Evolutionary conservation across 2,113 vertebrate genomes (phyloP), one percentile per base, ranked within the genome.

Genomic region (Herpetotheres cachinnans): DNA sequence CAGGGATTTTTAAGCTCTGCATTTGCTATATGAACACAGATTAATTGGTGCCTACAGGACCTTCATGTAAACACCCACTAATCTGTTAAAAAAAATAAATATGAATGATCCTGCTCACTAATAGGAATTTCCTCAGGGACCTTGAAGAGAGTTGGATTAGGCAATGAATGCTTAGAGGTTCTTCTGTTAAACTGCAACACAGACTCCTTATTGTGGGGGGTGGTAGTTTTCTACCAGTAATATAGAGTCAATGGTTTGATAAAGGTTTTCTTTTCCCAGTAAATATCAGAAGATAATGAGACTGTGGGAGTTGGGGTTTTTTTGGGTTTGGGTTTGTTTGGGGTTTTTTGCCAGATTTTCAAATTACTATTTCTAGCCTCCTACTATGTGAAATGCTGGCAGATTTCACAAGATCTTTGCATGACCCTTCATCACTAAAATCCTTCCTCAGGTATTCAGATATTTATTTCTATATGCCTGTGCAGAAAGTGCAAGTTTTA

Each of bases 1-100:
- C 38, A 85, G 38, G 13, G 76, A 78, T 74, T 94, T 96, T 93
- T 58, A 89, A 91, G 7, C 8, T 91, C 58, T 87, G 26, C 13
- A 27, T 74, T 96, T 94, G n/a, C 46, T 86, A 34, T 94, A 67
- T 67, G 90, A 87, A 67, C 78, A 79, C 11, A 59, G 87, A 94
- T 86, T 91, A 95, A 74, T 55, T 90, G 78, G 30, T 74, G 67
- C 36, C 89, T 91, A 40, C 47, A 77, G 59, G 82, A 16, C 50
- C 55, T 96, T 77, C 74, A 44, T 88, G 82, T 95, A 94, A 91
- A 88, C 42, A 94, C 46, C 55, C 78, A 77, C 58, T 88, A 90
- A 93, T 93, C 49, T 67, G 42, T 82, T 88, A 80, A 77, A 93
- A 92, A 94, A 94, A 58, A 87, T 54, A 82, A 82, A 66, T 62